These are phyloP conservation scores for Pseudoips prasinana DNA, from an alignment of 2,888 invertebrate species.

Conservation along the genomic window DNA sequence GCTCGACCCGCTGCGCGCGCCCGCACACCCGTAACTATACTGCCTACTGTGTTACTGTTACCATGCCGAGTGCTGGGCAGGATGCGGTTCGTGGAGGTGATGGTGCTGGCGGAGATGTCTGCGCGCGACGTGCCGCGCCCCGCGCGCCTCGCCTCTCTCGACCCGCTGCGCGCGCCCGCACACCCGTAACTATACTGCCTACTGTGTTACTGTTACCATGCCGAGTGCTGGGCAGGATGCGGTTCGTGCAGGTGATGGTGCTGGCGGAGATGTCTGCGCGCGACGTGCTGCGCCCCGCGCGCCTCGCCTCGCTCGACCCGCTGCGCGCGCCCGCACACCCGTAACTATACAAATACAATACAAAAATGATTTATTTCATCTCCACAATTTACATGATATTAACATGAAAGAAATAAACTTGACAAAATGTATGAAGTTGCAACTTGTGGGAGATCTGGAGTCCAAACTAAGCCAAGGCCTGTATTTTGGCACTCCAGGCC, in stretches of 20 bases:
- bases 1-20: slow-evolving; percentile 36
- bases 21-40: slow-evolving; percentile 5
- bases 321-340: slow-evolving; percentile 17
- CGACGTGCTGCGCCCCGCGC: slow-evolving; percentile 48
- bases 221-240: slow-evolving; percentile 52
- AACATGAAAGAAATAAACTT: too few relatives aligned
- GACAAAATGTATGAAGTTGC: too few relatives aligned
- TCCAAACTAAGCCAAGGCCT: too few relatives aligned
- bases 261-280: slow-evolving; percentile 53
- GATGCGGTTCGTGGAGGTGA: slow-evolving; percentile 47
- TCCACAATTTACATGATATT: too few relatives aligned
- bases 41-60: too few relatives aligned
- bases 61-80: too few relatives aligned
- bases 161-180: slow-evolving; percentile 30
- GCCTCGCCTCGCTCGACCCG: slow-evolving; percentile 39
- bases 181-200: slow-evolving; percentile 4
- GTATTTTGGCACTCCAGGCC: too few relatives aligned
- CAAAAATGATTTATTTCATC: too few relatives aligned
- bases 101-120: slow-evolving; percentile 58
- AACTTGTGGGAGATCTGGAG: too few relatives aligned
- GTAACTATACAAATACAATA: slow-evolving; percentile 8
- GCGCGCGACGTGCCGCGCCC: slow-evolving; percentile 46
- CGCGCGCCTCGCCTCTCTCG: slow-evolving; percentile 39
- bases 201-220: too few relatives aligned
- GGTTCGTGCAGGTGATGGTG: slow-evolving; percentile 48